A percentile compares a stretch with the other conserved stretches of the same genome.
These are phyloP conservation scores for Anguilla rostrata DNA, from an alignment of 2,113 vertebrate species.

Conservation along the genomic window DNA sequence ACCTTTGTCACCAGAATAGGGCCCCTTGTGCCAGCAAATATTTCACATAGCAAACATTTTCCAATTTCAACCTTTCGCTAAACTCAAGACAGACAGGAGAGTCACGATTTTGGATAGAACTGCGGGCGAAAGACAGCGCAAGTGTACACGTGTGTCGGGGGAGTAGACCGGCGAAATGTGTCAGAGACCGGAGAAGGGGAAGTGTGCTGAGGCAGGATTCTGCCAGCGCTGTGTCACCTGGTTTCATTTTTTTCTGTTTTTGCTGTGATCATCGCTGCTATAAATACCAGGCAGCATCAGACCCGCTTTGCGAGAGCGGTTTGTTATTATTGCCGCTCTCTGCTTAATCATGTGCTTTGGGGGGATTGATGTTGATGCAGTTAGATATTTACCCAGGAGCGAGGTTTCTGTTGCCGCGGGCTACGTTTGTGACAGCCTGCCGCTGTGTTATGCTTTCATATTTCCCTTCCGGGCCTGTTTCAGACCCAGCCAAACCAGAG, in stretches of 20 bases:
- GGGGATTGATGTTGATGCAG: background rate
- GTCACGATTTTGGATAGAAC: slow-evolving; percentile 10
- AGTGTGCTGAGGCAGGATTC: background rate
- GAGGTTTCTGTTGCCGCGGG: background rate
- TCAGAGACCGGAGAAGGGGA: background rate
- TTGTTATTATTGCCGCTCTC: background rate
- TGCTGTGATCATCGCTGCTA: background rate
- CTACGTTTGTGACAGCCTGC: background rate
- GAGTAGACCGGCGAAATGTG: background rate
- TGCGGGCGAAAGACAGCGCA: background rate
- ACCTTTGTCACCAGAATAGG: too few relatives aligned
- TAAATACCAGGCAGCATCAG: background rate
- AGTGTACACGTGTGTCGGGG: background rate
- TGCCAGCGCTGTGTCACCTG: background rate
- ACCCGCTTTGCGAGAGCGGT: background rate
- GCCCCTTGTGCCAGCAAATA: background rate
- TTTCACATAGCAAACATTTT: background rate
- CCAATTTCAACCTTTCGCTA: background rate
- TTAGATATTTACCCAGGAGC: slow-evolving; percentile 1
- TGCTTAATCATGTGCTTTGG: background rate
- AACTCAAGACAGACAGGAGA: slow-evolving; percentile 3
- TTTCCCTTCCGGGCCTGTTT: background rate
- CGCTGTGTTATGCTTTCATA: background rate
- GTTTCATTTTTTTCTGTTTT: background rate
- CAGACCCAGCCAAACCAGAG: background rate